Evolutionary conservation across 2,113 vertebrate species (phyloP).

Genomic region (Myotis yumanensis): DNA sequence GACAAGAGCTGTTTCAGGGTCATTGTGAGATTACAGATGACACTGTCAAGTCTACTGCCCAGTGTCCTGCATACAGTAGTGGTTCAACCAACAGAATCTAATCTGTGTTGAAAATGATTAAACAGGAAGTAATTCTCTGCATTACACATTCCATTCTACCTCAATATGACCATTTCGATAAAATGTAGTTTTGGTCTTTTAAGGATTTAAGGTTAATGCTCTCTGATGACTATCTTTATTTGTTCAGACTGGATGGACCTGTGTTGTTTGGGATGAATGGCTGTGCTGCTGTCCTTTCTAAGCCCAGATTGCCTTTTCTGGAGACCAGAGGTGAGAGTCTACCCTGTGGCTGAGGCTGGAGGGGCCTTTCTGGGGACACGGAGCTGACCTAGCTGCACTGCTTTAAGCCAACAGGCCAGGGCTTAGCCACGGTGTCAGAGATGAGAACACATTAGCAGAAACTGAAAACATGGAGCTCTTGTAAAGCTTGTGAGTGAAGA

Average conservation of each 20-base stretch:
- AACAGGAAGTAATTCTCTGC: neutral
- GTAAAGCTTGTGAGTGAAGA: constrained; percentile 58
- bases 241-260: neutral
- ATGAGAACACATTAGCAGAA: constrained; percentile 64
- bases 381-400: neutral
- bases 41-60: neutral
- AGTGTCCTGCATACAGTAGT: neutral
- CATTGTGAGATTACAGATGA: neutral
- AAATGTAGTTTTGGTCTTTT: neutral
- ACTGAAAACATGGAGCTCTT: constrained; percentile 11
- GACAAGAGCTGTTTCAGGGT: too few species aligned
- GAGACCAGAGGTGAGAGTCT: neutral
- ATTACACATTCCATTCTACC: neutral
- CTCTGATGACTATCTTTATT: neutral
- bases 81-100: neutral
- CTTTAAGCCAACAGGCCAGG: constrained; percentile 19
- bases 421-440: constrained; percentile 50
- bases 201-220: neutral
- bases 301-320: neutral
- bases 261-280: neutral
- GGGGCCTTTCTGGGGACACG: neutral
- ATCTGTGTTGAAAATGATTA: neutral
- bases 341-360: neutral
- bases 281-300: neutral
- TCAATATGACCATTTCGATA: neutral